phyloP scores from a whole-genome alignment of 2,797 vertebrate species.

The Sitta carolinensis region DNA sequence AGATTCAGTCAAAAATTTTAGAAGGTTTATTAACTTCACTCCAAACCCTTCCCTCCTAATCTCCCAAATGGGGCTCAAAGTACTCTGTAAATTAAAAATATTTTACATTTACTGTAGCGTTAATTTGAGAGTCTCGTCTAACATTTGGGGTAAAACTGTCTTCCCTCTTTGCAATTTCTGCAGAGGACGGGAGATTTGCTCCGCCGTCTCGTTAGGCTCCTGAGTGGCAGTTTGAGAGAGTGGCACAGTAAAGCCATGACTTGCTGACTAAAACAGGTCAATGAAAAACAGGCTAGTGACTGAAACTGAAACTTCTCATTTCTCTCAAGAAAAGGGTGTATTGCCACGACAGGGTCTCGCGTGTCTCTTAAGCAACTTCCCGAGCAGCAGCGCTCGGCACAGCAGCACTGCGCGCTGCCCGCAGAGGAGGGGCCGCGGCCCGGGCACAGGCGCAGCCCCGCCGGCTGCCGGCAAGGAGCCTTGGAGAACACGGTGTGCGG shows the following conservation, averaged over 20 bases:
- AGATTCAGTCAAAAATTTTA: conserved; percentile 38
- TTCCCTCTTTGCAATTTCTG: not conserved
- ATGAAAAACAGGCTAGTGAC: conserved; percentile 61
- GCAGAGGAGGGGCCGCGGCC: too few species aligned
- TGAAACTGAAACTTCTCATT: conserved; percentile 60
- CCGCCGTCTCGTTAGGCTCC: not conserved
- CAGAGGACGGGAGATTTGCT: conserved; percentile 33
- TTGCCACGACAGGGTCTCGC: not conserved
- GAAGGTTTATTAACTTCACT: conserved; percentile 33
- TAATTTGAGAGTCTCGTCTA: not conserved
- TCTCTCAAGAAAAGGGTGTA: conserved; percentile 52
- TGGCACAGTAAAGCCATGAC: conserved; percentile 18
- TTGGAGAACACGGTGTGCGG: not conserved
- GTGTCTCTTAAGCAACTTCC: not conserved
- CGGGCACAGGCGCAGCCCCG: too few species aligned
- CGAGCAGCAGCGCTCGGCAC: not conserved
- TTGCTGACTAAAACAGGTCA: conserved; percentile 58
- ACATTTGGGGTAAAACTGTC: not conserved
- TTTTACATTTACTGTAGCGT: not conserved
- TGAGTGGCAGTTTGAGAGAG: not conserved
- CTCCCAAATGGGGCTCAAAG: not conserved
- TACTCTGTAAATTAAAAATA: conserved; percentile 18
- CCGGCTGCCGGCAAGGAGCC: not conserved
- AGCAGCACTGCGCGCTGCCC: rapidly evolving
- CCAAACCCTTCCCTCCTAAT: not conserved